Conservation (phyloP, 2,797 vertebrate genomes). For the Euphonia xanthogaster region DNA sequence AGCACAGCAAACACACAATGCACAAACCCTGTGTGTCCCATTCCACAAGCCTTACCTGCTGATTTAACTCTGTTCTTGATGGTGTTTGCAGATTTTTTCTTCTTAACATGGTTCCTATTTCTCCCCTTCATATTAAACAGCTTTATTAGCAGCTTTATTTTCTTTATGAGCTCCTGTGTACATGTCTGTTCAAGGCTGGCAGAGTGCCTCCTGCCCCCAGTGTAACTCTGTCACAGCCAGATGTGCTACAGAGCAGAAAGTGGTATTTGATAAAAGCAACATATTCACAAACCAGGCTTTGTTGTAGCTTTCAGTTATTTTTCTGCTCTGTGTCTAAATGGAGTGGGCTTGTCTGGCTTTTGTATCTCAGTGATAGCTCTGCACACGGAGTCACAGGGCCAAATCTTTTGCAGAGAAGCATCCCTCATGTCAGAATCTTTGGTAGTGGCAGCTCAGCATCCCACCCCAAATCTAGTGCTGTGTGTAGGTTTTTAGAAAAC, state of each 20-base stretch:
- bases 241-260: background rate
- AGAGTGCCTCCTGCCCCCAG: background rate
- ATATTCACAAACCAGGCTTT: background rate
- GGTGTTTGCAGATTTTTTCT: background rate
- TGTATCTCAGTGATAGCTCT: background rate
- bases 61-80: background rate
- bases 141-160: background rate
- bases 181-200: rapidly evolving
- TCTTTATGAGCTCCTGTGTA: background rate
- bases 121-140: background rate
- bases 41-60: background rate
- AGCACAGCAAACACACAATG: rapidly evolving
- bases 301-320: background rate
- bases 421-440: background rate
- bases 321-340: background rate
- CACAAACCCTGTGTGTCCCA: background rate
- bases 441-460: background rate
- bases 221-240: background rate
- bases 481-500: background rate
- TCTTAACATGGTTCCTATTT: background rate
- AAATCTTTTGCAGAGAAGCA: background rate
- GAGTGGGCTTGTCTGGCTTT: background rate
- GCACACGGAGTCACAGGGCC: background rate
- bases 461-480: background rate
- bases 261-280: background rate